These are phyloP conservation scores for Luehdorfia chinensis DNA, from an alignment of 1,140 invertebrate species.

Conservation along the genomic window DNA sequence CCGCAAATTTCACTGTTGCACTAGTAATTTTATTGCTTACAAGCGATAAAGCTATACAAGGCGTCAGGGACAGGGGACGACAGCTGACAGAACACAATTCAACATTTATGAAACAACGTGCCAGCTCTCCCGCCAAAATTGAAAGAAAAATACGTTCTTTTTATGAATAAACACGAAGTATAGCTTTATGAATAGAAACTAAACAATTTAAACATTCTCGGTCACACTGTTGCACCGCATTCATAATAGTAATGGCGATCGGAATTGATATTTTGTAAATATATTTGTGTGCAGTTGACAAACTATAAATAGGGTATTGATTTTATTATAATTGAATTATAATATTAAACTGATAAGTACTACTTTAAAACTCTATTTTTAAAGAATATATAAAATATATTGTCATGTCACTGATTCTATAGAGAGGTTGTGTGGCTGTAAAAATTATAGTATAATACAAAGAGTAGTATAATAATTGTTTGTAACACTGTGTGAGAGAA, in stretches of 20 bases:
- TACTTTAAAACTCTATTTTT: background rate
- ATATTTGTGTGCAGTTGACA: conserved; percentile 5
- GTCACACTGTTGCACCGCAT: conserved; percentile 24
- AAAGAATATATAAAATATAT: background rate
- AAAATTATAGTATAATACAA: conserved; percentile 14
- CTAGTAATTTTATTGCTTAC: conserved; percentile 53
- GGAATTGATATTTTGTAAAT: conserved; percentile 14
- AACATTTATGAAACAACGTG: conserved; percentile 53
- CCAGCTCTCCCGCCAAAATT: conserved; percentile 68
- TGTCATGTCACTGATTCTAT: conserved; percentile 9
- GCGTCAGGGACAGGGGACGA: conserved; percentile 57
- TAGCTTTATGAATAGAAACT: conserved; percentile 22
- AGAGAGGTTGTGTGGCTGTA: conserved; percentile 1
- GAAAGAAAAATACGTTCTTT: conserved; percentile 58
- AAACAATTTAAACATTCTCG: conserved; percentile 22
- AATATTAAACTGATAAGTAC: background rate
- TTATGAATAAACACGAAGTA: conserved; percentile 36
- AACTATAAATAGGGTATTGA: conserved; percentile 8
- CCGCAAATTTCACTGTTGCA: conserved; percentile 56
- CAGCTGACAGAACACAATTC: conserved; percentile 68
- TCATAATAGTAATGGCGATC: conserved; percentile 46
- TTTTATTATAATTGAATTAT: conserved; percentile 8
- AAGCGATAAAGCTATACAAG: conserved; percentile 38
- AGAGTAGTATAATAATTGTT: too few species aligned
- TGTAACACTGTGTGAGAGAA: conserved; percentile 3